phyloP scores from a whole-genome alignment of 2,797 vertebrate species.

The Dermochelys coriacea region DNA sequence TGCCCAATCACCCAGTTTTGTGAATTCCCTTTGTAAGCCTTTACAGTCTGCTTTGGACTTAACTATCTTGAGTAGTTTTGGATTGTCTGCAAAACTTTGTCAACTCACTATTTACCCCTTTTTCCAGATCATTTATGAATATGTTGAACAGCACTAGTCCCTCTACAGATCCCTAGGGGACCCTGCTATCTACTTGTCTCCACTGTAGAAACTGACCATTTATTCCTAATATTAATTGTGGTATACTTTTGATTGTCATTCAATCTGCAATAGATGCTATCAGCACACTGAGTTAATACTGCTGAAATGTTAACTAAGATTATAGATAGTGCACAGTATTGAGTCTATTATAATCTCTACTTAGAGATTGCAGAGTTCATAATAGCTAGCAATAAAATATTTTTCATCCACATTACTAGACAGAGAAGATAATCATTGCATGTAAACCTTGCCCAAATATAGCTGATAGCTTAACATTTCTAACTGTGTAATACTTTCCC shows the following conservation, averaged over 20 bases:
- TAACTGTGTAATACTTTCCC: conserved; percentile 40
- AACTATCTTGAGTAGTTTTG: background rate
- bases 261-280: conserved; percentile 60
- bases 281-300: conserved; percentile 67
- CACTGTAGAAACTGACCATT: background rate
- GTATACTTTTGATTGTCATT: conserved; percentile 40
- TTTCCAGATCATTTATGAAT: background rate
- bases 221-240: conserved; percentile 65
- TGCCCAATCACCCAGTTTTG: background rate
- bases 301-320: conserved; percentile 77
- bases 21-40: background rate
- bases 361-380: conserved; percentile 79
- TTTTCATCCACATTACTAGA: conserved; percentile 68
- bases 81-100: background rate
- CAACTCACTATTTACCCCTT: background rate
- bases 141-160: background rate
- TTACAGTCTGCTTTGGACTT: background rate
- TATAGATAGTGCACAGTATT: conserved; percentile 70
- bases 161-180: background rate
- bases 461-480: conserved; percentile 28
- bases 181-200: background rate
- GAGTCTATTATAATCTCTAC: conserved; percentile 77
- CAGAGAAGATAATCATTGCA: conserved; percentile 47
- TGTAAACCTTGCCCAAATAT: conserved; percentile 20
- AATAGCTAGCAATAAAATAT: conserved; percentile 81